Conservation (phyloP, 2,888 invertebrate species). For the Dione vanillae region DNA sequence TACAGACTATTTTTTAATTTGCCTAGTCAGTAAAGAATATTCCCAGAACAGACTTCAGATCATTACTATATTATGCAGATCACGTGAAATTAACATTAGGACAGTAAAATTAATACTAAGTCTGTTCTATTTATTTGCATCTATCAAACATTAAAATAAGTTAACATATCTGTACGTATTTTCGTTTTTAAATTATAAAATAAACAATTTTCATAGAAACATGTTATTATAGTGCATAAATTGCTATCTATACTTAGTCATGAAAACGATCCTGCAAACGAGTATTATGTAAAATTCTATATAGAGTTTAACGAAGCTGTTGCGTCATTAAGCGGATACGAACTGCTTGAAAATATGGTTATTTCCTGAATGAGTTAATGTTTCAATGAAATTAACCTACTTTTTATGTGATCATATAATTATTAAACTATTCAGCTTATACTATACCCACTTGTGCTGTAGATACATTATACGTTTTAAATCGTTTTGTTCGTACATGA, state of each 20-base stretch:
- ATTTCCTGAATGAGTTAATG: slow-evolving; percentile 17
- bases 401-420: slow-evolving; percentile 3
- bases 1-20: no score
- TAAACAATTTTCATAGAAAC: not conserved
- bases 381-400: slow-evolving; percentile 15
- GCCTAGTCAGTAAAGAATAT: no score
- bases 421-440: not conserved
- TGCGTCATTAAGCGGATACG: slow-evolving; percentile 26
- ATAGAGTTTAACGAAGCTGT: slow-evolving; percentile 26
- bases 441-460: no score
- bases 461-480: no score
- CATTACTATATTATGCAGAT: no score
- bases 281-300: slow-evolving; percentile 21
- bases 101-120: no score
- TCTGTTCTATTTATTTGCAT: no score
- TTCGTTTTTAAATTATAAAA: not conserved
- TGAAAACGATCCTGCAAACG: slow-evolving; percentile 10
- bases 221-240: not conserved
- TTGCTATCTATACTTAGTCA: slow-evolving; percentile 43
- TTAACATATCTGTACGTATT: no score
- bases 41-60: no score
- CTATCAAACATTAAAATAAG: no score
- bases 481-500: no score
- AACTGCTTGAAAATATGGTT: slow-evolving; percentile 28
- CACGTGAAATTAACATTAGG: no score